These are phyloP conservation scores for Cyanoramphus novaezelandiae DNA, from an alignment of 2,113 vertebrate genomes.

Conservation along the genomic window DNA sequence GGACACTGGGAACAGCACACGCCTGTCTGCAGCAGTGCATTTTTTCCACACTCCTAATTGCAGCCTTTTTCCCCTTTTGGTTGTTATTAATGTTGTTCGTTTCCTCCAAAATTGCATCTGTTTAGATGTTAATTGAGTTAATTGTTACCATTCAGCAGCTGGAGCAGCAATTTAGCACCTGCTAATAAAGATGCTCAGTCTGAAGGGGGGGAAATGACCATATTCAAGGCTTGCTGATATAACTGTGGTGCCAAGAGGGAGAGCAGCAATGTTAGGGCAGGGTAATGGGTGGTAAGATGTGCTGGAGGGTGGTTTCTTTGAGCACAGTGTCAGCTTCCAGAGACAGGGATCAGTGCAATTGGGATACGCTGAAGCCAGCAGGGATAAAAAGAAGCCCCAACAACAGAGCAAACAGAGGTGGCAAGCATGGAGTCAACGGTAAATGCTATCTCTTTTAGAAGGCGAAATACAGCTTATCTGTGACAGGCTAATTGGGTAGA, in stretches of 20 bases:
- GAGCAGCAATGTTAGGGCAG: background rate
- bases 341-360: background rate
- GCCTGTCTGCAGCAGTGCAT: background rate
- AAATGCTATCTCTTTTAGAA: background rate
- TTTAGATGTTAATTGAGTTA: conserved; percentile 70
- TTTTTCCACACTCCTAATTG: background rate
- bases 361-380: background rate
- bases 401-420: background rate
- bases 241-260: background rate
- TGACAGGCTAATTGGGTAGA: background rate
- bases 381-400: accelerated
- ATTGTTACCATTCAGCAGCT: conserved; percentile 74
- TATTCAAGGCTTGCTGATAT: background rate
- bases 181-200: conserved; percentile 54
- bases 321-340: background rate
- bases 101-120: conserved; percentile 79
- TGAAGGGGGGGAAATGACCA: conserved; percentile 34
- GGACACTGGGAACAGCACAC: background rate
- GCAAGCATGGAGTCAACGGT: background rate
- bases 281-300: background rate
- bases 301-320: background rate
- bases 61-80: conserved; percentile 21
- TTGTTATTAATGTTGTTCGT: conserved; percentile 73
- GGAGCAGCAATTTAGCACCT: conserved; percentile 73
- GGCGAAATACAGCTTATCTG: background rate